These are phyloP conservation scores for Cynaeus angustus DNA, from an alignment of 2,888 invertebrate species.

Conservation along the genomic window DNA sequence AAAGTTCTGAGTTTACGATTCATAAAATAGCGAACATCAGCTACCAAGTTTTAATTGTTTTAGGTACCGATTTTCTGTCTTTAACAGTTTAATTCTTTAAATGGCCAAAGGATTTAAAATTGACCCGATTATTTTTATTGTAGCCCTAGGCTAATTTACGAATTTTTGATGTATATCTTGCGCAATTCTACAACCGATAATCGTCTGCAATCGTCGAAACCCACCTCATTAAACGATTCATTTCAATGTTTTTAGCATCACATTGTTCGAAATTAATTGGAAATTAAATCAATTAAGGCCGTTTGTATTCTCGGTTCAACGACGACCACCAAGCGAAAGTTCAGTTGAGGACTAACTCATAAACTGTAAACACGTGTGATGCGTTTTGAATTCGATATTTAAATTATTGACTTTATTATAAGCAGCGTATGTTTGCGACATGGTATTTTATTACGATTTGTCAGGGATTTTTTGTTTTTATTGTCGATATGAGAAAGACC, in stretches of 20 bases:
- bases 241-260: constrained; percentile 30
- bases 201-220: not conserved
- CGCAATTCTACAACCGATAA: not conserved
- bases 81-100: no score
- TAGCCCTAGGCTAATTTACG: no score
- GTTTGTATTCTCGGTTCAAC: constrained; percentile 31
- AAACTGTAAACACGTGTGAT: constrained; percentile 14
- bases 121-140: no score
- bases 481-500: not conserved
- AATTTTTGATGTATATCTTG: not conserved
- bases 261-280: constrained; percentile 34
- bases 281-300: constrained; percentile 39
- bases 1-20: no score
- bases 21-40: no score
- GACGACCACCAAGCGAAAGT: constrained; percentile 31
- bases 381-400: constrained; percentile 33
- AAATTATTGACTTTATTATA: constrained; percentile 16
- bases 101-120: no score
- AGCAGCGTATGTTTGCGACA: not conserved
- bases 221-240: constrained; percentile 12
- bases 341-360: constrained; percentile 9
- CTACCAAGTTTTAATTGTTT: no score
- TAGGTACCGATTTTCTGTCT: no score
- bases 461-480: not conserved
- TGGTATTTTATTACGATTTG: not conserved